A percentile compares a stretch with the other conserved stretches of the same genome.
phyloP scores from a whole-genome alignment of 2,888 invertebrate species.

The Polylopha cassiicola region DNA sequence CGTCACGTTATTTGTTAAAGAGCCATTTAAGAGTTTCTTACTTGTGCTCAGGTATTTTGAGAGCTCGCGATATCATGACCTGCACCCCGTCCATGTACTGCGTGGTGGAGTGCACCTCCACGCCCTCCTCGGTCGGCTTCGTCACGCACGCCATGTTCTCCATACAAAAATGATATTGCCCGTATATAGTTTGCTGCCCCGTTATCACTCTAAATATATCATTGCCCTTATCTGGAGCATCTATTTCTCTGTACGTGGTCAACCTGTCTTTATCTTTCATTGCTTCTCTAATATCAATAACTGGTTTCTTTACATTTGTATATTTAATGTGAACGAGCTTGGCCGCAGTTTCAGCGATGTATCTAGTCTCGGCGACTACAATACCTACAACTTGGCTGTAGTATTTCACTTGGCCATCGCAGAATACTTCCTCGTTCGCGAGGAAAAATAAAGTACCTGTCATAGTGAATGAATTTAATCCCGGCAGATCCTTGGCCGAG shows the following conservation, averaged over 20 bases:
- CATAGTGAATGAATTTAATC: slow-evolving; percentile 77
- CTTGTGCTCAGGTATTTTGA: slow-evolving; percentile 78
- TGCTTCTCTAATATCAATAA: slow-evolving; percentile 39
- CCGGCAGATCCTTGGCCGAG: slow-evolving; percentile 81
- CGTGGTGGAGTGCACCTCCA: slow-evolving; percentile 78
- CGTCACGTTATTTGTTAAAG: too few relatives aligned
- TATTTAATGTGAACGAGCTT: slow-evolving; percentile 75
- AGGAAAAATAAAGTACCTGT: slow-evolving; percentile 27
- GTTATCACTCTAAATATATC: slow-evolving; percentile 56
- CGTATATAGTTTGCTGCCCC: slow-evolving; percentile 71
- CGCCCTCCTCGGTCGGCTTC: slow-evolving; percentile 82
- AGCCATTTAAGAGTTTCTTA: too few relatives aligned
- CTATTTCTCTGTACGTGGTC: slow-evolving; percentile 23
- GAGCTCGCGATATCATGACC: slow-evolving; percentile 65
- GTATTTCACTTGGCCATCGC: slow-evolving; percentile 39
- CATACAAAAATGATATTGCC: slow-evolving; percentile 85
- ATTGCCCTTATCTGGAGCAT: slow-evolving; percentile 43
- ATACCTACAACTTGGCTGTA: slow-evolving; percentile 48
- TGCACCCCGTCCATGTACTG: slow-evolving; percentile 80
- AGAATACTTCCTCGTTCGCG: slow-evolving; percentile 60
- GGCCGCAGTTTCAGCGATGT: slow-evolving; percentile 74
- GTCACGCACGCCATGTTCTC: slow-evolving; percentile 81
- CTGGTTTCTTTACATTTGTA: slow-evolving; percentile 46
- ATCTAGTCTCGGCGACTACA: slow-evolving; percentile 76
- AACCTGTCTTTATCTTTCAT: slow-evolving; percentile 30